A percentile compares a stretch with the other conserved stretches of the same genome.
Conservation (phyloP, 1,140 invertebrate species). For the Trichomalopsis sarcophagae region DNA sequence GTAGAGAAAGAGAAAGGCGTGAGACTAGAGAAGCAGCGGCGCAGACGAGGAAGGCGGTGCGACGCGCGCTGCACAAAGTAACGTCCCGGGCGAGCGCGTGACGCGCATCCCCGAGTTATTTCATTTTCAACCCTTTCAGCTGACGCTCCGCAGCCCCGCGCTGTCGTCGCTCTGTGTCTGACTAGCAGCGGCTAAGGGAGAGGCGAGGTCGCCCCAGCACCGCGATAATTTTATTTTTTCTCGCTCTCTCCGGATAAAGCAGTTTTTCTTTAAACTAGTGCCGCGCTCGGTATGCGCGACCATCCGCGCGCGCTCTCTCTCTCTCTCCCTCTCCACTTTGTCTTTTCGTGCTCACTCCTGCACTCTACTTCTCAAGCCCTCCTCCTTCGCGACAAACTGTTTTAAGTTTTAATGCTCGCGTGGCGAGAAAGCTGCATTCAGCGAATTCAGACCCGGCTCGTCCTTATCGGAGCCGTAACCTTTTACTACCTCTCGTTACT, state of each 20-base stretch:
- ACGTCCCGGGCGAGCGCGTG: slow-evolving; percentile 60
- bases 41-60: background rate
- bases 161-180: slow-evolving; percentile 14
- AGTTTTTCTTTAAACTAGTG: slow-evolving; percentile 54
- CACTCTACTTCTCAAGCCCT: background rate
- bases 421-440: too few relatives aligned
- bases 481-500: background rate
- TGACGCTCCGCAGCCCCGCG: background rate
- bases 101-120: slow-evolving; percentile 66
- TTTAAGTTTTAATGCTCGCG: background rate
- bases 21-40: background rate
- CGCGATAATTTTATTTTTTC: slow-evolving; percentile 67
- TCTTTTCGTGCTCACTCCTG: background rate
- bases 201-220: background rate
- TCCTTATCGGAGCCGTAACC: background rate
- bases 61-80: slow-evolving; percentile 32
- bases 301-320: background rate
- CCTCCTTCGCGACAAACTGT: background rate
- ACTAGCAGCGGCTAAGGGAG: slow-evolving; percentile 1
- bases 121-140: slow-evolving; percentile 69
- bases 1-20: background rate
- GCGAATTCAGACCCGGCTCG: background rate
- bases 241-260: slow-evolving; percentile 64
- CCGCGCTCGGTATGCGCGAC: slow-evolving; percentile 34
- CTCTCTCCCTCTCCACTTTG: slow-evolving; percentile 10